Percentiles rank a stretch among this genome's conserved stretches.
Evolutionary conservation across 1,140 invertebrate species (phyloP).

Genomic region (Triops longicaudatus): DNA sequence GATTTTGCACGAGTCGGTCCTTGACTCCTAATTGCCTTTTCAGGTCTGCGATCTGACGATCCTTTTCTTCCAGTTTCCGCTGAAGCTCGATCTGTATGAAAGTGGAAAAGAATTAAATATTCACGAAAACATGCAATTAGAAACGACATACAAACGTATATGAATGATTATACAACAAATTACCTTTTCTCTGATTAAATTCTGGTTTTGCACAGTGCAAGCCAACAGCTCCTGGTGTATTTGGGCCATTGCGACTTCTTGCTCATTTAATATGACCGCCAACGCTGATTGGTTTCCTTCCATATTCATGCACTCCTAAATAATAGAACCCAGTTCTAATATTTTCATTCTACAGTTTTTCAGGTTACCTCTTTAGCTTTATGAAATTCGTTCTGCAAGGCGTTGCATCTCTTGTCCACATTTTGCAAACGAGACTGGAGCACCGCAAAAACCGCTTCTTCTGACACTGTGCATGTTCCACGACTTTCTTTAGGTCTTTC

Average conservation of each 20-base stretch:
- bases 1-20: conserved; percentile 37
- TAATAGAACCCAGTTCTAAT: not conserved
- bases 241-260: conserved; percentile 35
- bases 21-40: conserved; percentile 34
- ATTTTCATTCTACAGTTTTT: not conserved
- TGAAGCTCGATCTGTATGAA: conserved; percentile 34
- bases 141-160: not conserved
- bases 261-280: conserved; percentile 35
- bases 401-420: conserved; percentile 26
- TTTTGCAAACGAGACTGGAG: conserved; percentile 21
- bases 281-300: conserved; percentile 29
- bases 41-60: conserved; percentile 38
- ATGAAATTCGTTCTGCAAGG: conserved; percentile 22
- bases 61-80: conserved; percentile 36
- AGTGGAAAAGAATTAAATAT: not conserved
- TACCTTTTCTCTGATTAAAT: conserved; percentile 36
- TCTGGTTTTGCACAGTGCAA: conserved; percentile 36
- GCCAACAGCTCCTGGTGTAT: conserved; percentile 36
- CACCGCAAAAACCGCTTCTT: conserved; percentile 22
- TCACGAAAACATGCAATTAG: not conserved
- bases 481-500: conserved; percentile 23
- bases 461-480: conserved; percentile 18
- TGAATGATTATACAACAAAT: not conserved
- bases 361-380: conserved; percentile 21
- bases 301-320: conserved; percentile 24